A percentile compares a stretch with the other conserved stretches of the same genome.
phyloP scores from a whole-genome alignment of 2,888 invertebrate genomes.

The Rhopalosiphum nymphaeae region DNA sequence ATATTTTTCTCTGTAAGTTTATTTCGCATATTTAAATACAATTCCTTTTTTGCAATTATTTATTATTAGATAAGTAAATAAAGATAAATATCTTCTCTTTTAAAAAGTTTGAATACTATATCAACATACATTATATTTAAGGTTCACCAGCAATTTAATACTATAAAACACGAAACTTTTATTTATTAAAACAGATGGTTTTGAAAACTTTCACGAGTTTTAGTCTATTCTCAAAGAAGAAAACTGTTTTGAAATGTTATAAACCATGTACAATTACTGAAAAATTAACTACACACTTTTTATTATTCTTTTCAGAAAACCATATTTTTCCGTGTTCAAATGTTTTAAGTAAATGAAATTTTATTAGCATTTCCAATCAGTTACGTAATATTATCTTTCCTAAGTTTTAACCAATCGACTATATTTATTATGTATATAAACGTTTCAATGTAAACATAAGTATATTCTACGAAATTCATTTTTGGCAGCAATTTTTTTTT shows the following conservation, averaged over 20 bases:
- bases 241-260: background rate
- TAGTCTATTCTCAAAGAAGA: background rate
- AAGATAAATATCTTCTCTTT: background rate
- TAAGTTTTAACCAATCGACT: background rate
- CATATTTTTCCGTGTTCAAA: background rate
- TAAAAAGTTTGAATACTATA: background rate
- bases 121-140: background rate
- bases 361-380: background rate
- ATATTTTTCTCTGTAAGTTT: background rate
- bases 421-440: background rate
- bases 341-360: background rate
- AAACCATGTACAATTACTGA: background rate
- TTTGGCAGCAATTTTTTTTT: background rate
- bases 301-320: background rate
- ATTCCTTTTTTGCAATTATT: background rate
- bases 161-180: background rate
- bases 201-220: background rate
- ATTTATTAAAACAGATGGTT: background rate
- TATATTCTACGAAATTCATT: background rate
- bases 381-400: background rate
- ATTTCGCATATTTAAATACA: background rate
- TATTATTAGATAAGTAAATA: background rate
- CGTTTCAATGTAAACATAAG: background rate
- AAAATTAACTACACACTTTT: background rate
- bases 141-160: background rate